Evolutionary conservation across 2,797 vertebrate genomes (phyloP), one percentile per base, ranked within the genome.

Genomic region (Podarcis lilfordi): DNA sequence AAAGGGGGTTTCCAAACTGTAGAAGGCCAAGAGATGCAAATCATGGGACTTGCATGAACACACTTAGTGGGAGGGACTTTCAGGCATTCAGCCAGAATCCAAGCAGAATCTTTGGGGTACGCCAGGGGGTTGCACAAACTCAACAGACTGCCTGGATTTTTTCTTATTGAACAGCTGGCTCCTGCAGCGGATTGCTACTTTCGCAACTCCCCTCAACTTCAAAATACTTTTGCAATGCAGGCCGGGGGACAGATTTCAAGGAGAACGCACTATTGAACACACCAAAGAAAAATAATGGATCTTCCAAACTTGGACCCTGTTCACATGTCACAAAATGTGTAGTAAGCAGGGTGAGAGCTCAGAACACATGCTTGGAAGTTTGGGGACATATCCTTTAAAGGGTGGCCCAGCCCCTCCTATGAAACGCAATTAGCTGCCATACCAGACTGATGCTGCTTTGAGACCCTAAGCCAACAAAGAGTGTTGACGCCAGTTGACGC

Each of bases 401-500:
- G 50, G 13, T 64, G 61, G 61, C 21, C 45, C 7, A 23, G 35
- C 35, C 21, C 8, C 10, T 40, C 43, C 77, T 11, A 68, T 4
- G 4, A 55, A 69, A 23, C 43, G 45, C 4, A 69, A 32, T 23
- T 1, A 64, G 40, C 9, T 23, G 25, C 2, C 98, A 96, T 95
- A 99, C 99, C 98, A 99, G 96, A 93, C 94, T 98, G 80, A 97
- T 89, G 40, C 96, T 90, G 94, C 96, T 97, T 88, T 97, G 97
- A 19, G 98, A 96, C 80, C 96, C 97, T 69, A 99, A 95, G 19
- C 99, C 99, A 17, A 98, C 92, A 94, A 99, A 99, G 69, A 99
- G 95, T 0, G 98, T 98, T 0, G 98, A 98, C 25, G 98, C 99
- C 69, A 99, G 96, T 90, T 98, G 98, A 93, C 96, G 96, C 89